phyloP scores from a whole-genome alignment of 2,888 invertebrate species.

The Cheilosia vulpina region DNA sequence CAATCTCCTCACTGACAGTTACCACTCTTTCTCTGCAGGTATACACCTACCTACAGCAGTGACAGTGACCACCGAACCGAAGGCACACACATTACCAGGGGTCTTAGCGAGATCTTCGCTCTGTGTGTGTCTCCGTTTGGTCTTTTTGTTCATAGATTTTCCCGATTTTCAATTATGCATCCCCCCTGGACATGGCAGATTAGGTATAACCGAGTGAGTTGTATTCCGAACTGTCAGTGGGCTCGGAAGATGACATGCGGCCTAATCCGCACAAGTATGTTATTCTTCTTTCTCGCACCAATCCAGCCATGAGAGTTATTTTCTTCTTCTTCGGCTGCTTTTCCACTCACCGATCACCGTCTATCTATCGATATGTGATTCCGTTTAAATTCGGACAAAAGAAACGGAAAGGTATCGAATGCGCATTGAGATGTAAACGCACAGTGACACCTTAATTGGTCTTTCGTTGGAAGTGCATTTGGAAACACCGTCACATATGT shows the following conservation, averaged over 20 bases:
- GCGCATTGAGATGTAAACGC: conserved; percentile 69
- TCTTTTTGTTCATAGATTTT: conserved; percentile 58
- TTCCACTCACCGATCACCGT: not conserved
- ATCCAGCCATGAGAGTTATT: conserved; percentile 36
- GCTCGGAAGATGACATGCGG: conserved; percentile 29
- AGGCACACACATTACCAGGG: conserved; percentile 30
- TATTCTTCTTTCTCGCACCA: conserved; percentile 55
- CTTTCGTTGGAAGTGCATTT: conserved; percentile 52
- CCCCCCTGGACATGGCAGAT: conserved; percentile 59
- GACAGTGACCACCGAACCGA: conserved; percentile 59
- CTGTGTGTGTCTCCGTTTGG: conserved; percentile 12
- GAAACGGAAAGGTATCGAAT: conserved; percentile 59
- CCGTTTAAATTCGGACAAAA: conserved; percentile 63
- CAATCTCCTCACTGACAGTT: conserved; percentile 71
- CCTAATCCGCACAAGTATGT: conserved; percentile 57
- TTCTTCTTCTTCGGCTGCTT: conserved; percentile 22
- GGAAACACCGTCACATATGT: conserved; percentile 21
- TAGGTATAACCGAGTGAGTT: conserved; percentile 50
- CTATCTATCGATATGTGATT: conserved; percentile 24
- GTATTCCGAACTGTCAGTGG: conserved; percentile 37
- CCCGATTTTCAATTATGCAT: conserved; percentile 63
- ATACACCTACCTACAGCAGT: conserved; percentile 64
- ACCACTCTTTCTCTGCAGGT: conserved; percentile 66
- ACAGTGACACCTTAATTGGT: conserved; percentile 69
- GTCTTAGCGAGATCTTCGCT: conserved; percentile 2